These are phyloP conservation scores for zebrafish (Danio rerio) DNA, from an alignment of 2,113 vertebrate species.

Conservation along the genomic window GRCz12tu NC_133178.1:32728001-32728500, in stretches of 20 bases:
- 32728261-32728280: conserved; percentile 49
- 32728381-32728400: conserved; percentile 2
- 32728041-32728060: neutral
- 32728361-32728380: neutral
- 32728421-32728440: neutral
- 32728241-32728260: neutral
- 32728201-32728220: conserved; percentile 19
- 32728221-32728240: conserved; percentile 30
- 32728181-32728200: neutral
- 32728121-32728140: conserved; percentile 11
- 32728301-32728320: conserved; percentile 57
- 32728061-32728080: neutral
- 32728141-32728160: conserved; percentile 2
- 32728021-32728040: neutral
- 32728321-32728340: conserved; percentile 48
- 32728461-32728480: neutral
- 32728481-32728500: neutral
- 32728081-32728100: neutral
- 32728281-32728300: conserved; percentile 48
- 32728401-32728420: neutral
- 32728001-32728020: neutral
- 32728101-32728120: neutral
- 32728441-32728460: neutral
- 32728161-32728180: neutral
- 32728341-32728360: conserved; percentile 38